Base-by-base conservation (phyloP, 2,113 vertebrate genomes). In the Heterotis niloticus region DNA sequence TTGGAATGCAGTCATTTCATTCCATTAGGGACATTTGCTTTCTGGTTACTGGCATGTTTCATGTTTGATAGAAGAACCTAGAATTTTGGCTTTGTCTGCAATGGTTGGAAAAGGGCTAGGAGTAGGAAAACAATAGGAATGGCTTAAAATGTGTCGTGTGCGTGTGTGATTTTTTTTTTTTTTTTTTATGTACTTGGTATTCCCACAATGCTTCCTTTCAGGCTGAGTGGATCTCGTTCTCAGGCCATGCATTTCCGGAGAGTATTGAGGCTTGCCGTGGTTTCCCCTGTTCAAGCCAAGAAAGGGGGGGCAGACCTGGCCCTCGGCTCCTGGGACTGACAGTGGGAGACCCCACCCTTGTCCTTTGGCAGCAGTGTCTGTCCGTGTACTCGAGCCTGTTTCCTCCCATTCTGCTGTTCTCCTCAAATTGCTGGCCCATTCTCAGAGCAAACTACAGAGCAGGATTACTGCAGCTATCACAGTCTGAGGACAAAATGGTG, bases 341-440 rank as follows among this genome's bases (percentile, higher is more conserved):
- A 23, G 10, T 57, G 71, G 51, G 20, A 74, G 23, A 74, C 54
- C 51, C n/a, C 71, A 54, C 34, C 68, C 68, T 51, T 20, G 13
- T 51, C 70, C 70, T 51, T 13, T 72, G 54, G 71, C 23, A 28
- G 26, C 71, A 57, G 28, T 74, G 57, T 57, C 51, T 26, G 13
- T 18, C 52, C 0, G 0, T 14, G 5, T 34, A 12, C 4, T 59
- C 71, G 57, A 23, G n/a, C 71, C 71, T 74, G 34, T 54, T 74
- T 74, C 71, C 71, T 57, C 52, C 34, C 68, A 9, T 56, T 72
- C 71, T 74, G 23, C 71, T 59, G 54, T 44, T 20, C 57, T 56
- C 71, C 51, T 52, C 17, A 54, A 56, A 74, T 74, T 59, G 14
- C 23, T 17, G 2, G 16, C 0, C 24, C 16, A 57, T 72, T n/a